Evolutionary conservation across 2,797 vertebrate species (phyloP).

Genomic region (Sebastes melanostomus): DNA sequence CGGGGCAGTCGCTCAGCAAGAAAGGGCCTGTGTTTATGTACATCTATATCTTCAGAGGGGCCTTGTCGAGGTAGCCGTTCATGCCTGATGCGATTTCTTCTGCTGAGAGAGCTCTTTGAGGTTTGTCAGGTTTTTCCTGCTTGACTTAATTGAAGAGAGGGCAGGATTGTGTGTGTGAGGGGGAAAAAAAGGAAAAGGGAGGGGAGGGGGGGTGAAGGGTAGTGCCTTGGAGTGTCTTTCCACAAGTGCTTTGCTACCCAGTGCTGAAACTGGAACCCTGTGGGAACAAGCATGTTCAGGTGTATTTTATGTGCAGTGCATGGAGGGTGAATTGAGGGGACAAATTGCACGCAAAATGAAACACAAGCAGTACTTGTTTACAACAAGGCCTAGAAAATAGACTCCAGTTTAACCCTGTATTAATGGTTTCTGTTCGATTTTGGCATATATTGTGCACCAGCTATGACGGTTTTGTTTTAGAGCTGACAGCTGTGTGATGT

Average conservation of each 20-base stretch:
- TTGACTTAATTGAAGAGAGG: constrained; percentile 71
- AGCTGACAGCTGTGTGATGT: constrained; percentile 13
- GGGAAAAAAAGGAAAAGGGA: neutral
- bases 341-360: constrained; percentile 24
- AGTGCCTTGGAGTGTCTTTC: constrained; percentile 71
- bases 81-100: constrained; percentile 70
- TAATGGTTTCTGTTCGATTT: neutral
- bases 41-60: constrained; percentile 45
- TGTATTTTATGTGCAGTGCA: constrained; percentile 66
- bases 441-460: neutral
- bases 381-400: neutral
- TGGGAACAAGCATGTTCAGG: constrained; percentile 82
- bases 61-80: constrained; percentile 57
- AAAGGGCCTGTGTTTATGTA: constrained; percentile 14
- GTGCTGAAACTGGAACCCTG: constrained; percentile 83
- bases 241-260: constrained; percentile 74
- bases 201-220: neutral
- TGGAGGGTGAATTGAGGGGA: constrained; percentile 49
- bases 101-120: constrained; percentile 73
- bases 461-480: constrained; percentile 13
- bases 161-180: constrained; percentile 39
- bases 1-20: constrained; percentile 1
- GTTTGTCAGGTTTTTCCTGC: constrained; percentile 80
- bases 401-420: neutral
- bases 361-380: constrained; percentile 10